Evolutionary conservation across 2,888 invertebrate genomes (phyloP), one percentile per base, ranked within the genome.

Genomic region (Xanthostigma xanthostigma): DNA sequence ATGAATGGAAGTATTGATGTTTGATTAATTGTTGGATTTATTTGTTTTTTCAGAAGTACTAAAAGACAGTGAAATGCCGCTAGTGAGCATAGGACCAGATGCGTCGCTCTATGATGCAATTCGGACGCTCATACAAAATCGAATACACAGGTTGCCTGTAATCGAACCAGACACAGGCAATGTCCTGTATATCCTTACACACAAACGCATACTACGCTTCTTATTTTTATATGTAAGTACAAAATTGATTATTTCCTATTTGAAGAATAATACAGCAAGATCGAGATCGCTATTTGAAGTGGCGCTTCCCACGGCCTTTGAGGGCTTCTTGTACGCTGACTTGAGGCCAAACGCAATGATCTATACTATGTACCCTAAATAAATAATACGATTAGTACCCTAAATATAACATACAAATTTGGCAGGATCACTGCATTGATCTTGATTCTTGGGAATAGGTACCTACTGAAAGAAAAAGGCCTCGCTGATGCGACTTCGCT

Each of bases 181-280:
- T 68, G 95, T 96, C 58, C 81, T 98, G 56, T 96, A 96, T 71
- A 96, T 98, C 67, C 81, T 98, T 61, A 98, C 97, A 45, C 96
- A 97, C 71, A 97, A 97, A 72, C 81, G 97, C 68, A 94, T 98
- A 67, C 79, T 98, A 59, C 82, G 95, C 68, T 98, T 96, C 75
- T 81, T 98, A 59, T 96, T 95, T 74, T 78, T 97, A 70, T 97
- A 95, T 73, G 96, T 97, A 72, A 88, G 94, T 83, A 56, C n/a
- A 45, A 41, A n/a, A 33, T 10, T 27, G 6, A 27, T 27, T 27
- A 34, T n/a, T 35, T 37, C 36, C 27, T 4, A 33, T 49, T 33
- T 49, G 6, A 27, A 27, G 3, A 27, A 27, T 27, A 27, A 27
- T 27, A 27, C 6, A 27, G 5, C 27, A 6, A 27, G 27, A 5